Evolutionary conservation across 2,888 invertebrate species (phyloP).

Genomic region (Machimus atricapillus): DNA sequence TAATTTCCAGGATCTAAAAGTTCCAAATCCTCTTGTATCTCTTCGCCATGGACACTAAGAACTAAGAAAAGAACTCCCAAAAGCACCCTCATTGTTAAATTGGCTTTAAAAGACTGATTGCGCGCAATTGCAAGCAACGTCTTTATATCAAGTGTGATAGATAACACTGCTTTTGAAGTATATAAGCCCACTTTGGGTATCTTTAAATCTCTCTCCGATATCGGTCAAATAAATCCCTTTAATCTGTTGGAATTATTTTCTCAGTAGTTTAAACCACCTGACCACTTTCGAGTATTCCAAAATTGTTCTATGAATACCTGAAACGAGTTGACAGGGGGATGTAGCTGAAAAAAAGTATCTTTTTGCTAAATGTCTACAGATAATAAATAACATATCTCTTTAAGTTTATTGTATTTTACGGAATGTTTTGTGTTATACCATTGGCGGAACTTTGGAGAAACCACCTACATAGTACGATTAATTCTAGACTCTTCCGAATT

Average conservation of each 20-base stretch:
- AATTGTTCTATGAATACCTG: neutral
- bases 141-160: neutral
- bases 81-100: neutral
- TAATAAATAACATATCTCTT: neutral
- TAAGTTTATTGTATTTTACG: neutral
- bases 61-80: neutral
- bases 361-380: no score
- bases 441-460: no score
- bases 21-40: neutral
- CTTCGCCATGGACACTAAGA: neutral
- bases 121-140: neutral
- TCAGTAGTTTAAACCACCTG: neutral
- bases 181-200: neutral
- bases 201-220: neutral
- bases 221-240: neutral
- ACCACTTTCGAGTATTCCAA: neutral
- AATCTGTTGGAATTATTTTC: neutral
- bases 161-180: neutral
- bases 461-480: no score
- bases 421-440: neutral
- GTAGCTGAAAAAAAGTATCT: no score
- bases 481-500: neutral
- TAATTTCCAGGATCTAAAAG: neutral
- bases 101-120: neutral
- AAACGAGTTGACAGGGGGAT: neutral